phyloP scores from a whole-genome alignment of 1,140 invertebrate genomes.

The Phocides pigmalion region DNA sequence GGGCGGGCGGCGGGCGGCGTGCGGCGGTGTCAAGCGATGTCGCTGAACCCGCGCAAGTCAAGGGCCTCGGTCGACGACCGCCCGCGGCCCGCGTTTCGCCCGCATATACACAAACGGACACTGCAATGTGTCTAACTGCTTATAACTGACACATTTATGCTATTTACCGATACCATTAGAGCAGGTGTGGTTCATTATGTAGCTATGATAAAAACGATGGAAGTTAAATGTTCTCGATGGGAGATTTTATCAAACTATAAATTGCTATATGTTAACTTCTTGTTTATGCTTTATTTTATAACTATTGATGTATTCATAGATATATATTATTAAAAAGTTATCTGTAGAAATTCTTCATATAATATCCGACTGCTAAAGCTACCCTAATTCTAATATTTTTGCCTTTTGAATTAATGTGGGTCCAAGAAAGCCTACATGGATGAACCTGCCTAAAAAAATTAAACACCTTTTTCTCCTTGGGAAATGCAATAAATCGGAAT shows the following conservation, averaged over 20 bases:
- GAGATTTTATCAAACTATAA: background rate
- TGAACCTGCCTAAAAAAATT: too few species aligned
- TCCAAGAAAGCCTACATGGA: too few species aligned
- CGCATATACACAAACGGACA: conserved; percentile 60
- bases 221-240: background rate
- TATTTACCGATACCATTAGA: conserved; percentile 27
- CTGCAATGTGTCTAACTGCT: conserved; percentile 32
- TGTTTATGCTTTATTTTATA: background rate
- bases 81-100: conserved; percentile 61
- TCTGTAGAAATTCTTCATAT: too few species aligned
- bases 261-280: background rate
- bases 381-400: too few species aligned
- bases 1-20: conserved; percentile 27
- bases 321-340: too few species aligned
- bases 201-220: conserved; percentile 7
- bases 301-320: too few species aligned
- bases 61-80: conserved; percentile 81
- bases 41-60: conserved; percentile 77
- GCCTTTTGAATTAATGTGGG: too few species aligned
- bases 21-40: conserved; percentile 58
- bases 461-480: too few species aligned
- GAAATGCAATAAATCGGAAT: too few species aligned
- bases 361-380: too few species aligned
- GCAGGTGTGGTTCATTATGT: conserved; percentile 13
- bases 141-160: conserved; percentile 30